Conservation (phyloP, 2,888 invertebrate genomes). For the Shargacucullia verbasci region DNA sequence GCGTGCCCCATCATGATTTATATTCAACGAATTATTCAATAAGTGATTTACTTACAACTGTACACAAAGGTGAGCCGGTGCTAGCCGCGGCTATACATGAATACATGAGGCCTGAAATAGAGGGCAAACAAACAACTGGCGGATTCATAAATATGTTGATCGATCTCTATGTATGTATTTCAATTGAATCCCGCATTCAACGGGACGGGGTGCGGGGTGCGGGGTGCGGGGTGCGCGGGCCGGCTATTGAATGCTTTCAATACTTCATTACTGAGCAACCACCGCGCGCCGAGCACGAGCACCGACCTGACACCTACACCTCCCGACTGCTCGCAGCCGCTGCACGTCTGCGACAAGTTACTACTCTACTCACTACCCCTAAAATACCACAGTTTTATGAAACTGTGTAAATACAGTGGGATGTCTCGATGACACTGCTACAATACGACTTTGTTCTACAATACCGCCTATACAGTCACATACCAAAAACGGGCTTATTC, state of each 20-base stretch:
- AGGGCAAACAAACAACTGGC: conserved; percentile 39
- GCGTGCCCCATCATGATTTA: conserved; percentile 4
- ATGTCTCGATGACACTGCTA: no score
- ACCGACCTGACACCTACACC: neutral
- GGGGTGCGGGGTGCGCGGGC: neutral
- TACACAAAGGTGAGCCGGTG: neutral
- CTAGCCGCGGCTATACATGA: conserved; percentile 12
- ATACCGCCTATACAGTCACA: no score
- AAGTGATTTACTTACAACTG: conserved; percentile 27
- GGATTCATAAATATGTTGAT: conserved; percentile 46
- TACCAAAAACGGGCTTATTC: no score
- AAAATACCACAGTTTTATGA: no score
- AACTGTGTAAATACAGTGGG: no score
- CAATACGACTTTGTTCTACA: no score
- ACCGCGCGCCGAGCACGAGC: neutral
- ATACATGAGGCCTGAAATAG: conserved; percentile 21
- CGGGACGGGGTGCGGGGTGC: neutral
- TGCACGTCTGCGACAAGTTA: neutral
- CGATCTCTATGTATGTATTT: conserved; percentile 33
- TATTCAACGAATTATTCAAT: conserved; percentile 37
- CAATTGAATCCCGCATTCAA: conserved; percentile 14
- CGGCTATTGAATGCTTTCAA: neutral
- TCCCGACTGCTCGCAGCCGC: neutral
- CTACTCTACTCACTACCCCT: no score
- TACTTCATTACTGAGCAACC: conserved; percentile 1